Base-by-base conservation (phyloP, 2,113 vertebrate genomes). In the Barnardius zonarius region DNA sequence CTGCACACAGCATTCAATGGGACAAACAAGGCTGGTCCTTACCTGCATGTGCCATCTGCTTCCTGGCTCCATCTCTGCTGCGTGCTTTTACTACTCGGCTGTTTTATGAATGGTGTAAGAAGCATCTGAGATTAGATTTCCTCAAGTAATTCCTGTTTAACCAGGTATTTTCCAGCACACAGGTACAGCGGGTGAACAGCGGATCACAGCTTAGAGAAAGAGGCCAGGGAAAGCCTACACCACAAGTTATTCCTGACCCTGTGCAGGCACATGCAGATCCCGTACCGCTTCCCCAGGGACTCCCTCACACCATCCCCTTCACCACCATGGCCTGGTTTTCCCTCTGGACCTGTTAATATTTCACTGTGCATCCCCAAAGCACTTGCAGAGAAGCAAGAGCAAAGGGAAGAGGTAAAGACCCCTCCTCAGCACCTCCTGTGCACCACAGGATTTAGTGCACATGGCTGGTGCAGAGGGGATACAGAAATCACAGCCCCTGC, bases 261-360 rank as follows among this genome's bases (percentile, higher is more conserved):
- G 3, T 1, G 17, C 2, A 23, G 1, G 2, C 1, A 18, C 5
- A 2, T 0, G 0, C 28, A 28, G 52, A 31, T 18, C 28, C 48
- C 2, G 0, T 1, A 3, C 22, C 17, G 28, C 41, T 55, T 64
- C 67, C 31, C 59, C 12, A 2, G 1, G 1, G 61, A 19, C 3
- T 6, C 35, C 30, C 23, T 33, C 79, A 6, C 27, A 10, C 9
- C 43, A 20, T 8, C 48, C 39, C 54, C 67, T 30, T 30, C 0
- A 0, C 22, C 33, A 17, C 41, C n/a, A 13, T 1, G 0, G 35
- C 11, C 55, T 10, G 8, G 28, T 20, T 62, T 66, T 75, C 12
- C 62, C 83, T 4, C 28, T 16, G 0, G 8, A 33, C 5, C 14
- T 7, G 5, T 37, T 30, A 11, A 10, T 13, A 10, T 30, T 66